Conservation (phyloP, 1,140 invertebrate species). For the Bursaphelenchus mucronatus region DNA sequence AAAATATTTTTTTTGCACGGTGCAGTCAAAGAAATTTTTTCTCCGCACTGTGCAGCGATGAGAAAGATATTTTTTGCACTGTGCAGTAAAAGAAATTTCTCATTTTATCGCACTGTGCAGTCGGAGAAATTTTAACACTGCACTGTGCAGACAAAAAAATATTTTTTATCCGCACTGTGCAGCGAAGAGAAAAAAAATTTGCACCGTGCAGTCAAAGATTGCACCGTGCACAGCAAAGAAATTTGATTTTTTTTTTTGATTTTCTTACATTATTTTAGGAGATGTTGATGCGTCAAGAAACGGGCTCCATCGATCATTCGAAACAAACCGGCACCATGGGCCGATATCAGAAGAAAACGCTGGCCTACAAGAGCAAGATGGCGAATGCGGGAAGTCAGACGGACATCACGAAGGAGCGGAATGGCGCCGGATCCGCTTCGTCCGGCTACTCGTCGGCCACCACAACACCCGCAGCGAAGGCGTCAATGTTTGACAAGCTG, state of each 20-base stretch:
- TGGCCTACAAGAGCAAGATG: background rate
- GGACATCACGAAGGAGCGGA: slow-evolving; percentile 16
- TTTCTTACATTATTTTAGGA: slow-evolving; percentile 14
- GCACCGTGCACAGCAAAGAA: background rate
- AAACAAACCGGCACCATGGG: slow-evolving; percentile 22
- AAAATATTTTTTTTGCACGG: too few species aligned
- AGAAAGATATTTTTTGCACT: too few species aligned
- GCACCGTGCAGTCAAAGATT: background rate
- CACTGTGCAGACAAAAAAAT: too few species aligned
- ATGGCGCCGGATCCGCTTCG: background rate
- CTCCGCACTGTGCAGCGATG: too few species aligned
- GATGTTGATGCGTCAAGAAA: slow-evolving; percentile 12
- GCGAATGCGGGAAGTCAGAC: slow-evolving; percentile 8
- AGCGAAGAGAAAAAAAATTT: slow-evolving; percentile 13
- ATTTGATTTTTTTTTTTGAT: background rate
- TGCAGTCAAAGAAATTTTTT: too few species aligned
- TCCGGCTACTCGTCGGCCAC: background rate
- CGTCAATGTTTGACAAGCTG: slow-evolving; percentile 52
- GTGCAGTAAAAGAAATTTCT: too few species aligned
- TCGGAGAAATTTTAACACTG: too few species aligned
- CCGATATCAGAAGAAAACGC: slow-evolving; percentile 43
- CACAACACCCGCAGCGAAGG: slow-evolving; percentile 33
- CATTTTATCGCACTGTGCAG: too few species aligned
- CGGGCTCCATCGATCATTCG: background rate
- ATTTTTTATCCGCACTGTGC: too few species aligned